phyloP scores from a whole-genome alignment of 1,140 invertebrate genomes.

The Neodiprion fabricii region DNA sequence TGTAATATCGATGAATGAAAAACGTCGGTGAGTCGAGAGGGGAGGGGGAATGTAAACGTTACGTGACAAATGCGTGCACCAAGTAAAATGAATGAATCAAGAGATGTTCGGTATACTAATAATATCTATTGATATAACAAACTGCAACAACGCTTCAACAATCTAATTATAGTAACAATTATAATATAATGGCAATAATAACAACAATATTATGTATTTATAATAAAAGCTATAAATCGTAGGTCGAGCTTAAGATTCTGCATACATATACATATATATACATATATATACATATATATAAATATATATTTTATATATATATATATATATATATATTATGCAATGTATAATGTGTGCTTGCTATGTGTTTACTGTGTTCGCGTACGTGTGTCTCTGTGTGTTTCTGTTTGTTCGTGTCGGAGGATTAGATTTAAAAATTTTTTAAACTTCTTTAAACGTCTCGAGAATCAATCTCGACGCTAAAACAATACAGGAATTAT shows the following conservation, averaged over 20 bases:
- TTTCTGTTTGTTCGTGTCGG: too few species aligned
- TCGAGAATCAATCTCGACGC: too few species aligned
- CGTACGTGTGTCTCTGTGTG: too few species aligned
- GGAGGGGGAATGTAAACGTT: too few species aligned
- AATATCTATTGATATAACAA: conserved; percentile 1
- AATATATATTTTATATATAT: neutral
- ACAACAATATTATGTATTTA: neutral
- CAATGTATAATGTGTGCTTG: neutral
- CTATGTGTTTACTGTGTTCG: too few species aligned
- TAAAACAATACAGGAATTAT: too few species aligned
- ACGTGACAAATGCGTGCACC: too few species aligned
- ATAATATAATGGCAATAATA: conserved; percentile 3
- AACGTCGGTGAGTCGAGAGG: too few species aligned
- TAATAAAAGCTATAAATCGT: neutral
- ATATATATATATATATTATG: neutral
- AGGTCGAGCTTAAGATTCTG: too few species aligned
- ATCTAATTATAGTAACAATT: conserved; percentile 8
- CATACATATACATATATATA: neutral
- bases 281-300: neutral
- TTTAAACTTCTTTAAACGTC: too few species aligned
- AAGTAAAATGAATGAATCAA: neutral
- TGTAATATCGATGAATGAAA: neutral
- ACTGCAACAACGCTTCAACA: conserved; percentile 5
- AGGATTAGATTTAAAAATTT: too few species aligned
- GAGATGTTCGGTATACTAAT: neutral